phyloP scores from a whole-genome alignment of 2,113 vertebrate genomes.

The Rallus limicola region DNA sequence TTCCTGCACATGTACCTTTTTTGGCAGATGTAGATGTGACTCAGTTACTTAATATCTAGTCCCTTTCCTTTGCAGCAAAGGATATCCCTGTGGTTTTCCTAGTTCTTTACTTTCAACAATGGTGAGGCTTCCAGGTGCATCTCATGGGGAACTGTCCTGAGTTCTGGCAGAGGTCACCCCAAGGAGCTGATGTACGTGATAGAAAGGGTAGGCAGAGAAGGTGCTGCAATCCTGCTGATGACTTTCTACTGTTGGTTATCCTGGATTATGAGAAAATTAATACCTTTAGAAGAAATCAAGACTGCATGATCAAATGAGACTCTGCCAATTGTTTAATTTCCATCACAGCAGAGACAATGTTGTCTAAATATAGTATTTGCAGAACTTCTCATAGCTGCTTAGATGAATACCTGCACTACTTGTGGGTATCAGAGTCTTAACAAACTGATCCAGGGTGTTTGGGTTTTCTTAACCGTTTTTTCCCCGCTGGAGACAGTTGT shows the following conservation, averaged over 20 bases:
- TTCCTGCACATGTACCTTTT: neutral
- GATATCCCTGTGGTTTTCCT: neutral
- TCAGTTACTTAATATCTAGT: neutral
- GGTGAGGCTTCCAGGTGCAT: neutral
- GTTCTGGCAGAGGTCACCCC: neutral
- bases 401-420: neutral
- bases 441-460: neutral
- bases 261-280: neutral
- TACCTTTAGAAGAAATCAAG: neutral
- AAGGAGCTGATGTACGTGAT: neutral
- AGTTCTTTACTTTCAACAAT: neutral
- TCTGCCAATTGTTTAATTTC: neutral
- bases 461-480: neutral
- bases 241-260: neutral
- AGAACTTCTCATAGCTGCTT: neutral
- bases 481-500: neutral
- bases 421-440: neutral
- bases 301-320: neutral
- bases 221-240: neutral
- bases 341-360: neutral
- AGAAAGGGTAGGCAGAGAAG: neutral
- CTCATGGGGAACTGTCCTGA: neutral
- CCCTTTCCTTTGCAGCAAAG: neutral
- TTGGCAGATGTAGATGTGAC: neutral
- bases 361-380: neutral